phyloP scores from a whole-genome alignment of 2,797 vertebrate genomes.

The Sparus aurata region DNA sequence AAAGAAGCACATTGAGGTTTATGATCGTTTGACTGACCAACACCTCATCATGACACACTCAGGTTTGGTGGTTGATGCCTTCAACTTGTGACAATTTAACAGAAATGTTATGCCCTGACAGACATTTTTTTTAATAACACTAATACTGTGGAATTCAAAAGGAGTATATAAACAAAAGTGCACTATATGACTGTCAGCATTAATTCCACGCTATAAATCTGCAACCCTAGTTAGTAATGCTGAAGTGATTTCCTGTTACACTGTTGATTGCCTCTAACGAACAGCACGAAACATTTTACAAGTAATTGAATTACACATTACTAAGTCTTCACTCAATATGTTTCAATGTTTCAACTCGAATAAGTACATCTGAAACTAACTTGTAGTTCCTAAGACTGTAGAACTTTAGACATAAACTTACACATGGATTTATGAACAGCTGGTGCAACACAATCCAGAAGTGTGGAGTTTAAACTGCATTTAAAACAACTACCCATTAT shows the following conservation, averaged over 20 bases:
- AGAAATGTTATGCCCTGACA: too few relatives aligned
- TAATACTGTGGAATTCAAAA: too few relatives aligned
- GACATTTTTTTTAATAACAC: too few relatives aligned
- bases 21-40: neutral
- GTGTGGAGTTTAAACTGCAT: neutral
- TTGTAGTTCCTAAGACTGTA: neutral
- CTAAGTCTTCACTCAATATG: neutral
- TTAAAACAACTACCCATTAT: neutral
- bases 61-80: neutral
- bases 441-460: neutral
- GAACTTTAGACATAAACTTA: conserved; percentile 3
- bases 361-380: neutral
- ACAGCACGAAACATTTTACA: too few relatives aligned
- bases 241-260: too few relatives aligned
- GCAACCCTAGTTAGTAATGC: too few relatives aligned
- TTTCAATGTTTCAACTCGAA: neutral
- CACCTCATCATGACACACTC: too few relatives aligned
- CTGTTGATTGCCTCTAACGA: too few relatives aligned
- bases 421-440: neutral
- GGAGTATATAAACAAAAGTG: too few relatives aligned
- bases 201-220: too few relatives aligned
- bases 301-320: neutral
- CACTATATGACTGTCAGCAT: too few relatives aligned
- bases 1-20: neutral
- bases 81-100: neutral